Evolutionary conservation across 2,113 vertebrate genomes (phyloP).

Genomic region (Conger conger): DNA sequence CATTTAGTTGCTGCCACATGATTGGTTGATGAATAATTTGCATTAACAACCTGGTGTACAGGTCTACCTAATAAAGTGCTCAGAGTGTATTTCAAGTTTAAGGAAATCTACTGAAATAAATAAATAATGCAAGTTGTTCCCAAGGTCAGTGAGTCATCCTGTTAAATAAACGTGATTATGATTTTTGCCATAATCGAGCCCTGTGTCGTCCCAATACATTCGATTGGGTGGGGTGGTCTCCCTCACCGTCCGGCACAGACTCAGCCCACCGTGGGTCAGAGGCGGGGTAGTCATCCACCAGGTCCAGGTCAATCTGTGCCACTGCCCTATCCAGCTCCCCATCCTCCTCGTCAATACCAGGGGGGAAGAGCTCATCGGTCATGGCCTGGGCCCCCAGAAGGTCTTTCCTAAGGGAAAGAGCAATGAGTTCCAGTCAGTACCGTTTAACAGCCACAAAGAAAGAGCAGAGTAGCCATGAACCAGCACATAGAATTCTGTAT

Average conservation of each 20-base stretch:
- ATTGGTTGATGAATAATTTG: no score
- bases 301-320: slow-evolving; percentile 83
- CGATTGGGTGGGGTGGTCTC: background rate
- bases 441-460: background rate
- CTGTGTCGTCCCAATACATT: no score
- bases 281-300: slow-evolving; percentile 94
- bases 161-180: no score
- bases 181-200: no score
- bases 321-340: slow-evolving; percentile 79
- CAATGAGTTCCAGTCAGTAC: background rate
- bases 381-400: slow-evolving; percentile 78
- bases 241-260: slow-evolving; percentile 88
- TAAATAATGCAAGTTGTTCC: no score
- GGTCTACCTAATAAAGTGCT: no score
- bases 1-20: no score
- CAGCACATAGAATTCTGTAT: no score
- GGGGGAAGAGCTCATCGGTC: slow-evolving; percentile 80
- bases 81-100: no score
- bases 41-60: no score
- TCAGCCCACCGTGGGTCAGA: slow-evolving; percentile 97
- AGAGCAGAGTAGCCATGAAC: background rate
- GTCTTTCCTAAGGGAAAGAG: slow-evolving; percentile 76
- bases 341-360: slow-evolving; percentile 64
- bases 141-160: no score
- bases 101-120: no score